Evolutionary conservation across 2,888 invertebrate species (phyloP).

Genomic region (Cecidostiba fungosa): DNA sequence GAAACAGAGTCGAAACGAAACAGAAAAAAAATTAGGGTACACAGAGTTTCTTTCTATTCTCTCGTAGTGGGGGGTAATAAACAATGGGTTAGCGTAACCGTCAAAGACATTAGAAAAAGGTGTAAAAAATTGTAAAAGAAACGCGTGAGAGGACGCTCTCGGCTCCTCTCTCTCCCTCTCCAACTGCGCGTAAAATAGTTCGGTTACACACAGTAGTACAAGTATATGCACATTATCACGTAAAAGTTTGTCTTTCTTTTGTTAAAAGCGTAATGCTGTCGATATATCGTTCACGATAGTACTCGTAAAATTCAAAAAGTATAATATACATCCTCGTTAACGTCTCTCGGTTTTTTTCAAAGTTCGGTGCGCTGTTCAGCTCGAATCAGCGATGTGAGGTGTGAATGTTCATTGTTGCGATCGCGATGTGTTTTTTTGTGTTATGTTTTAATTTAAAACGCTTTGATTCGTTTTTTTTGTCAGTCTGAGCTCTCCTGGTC

Average conservation of each 20-base stretch:
- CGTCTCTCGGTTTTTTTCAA: constrained; percentile 18
- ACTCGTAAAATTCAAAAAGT: neutral
- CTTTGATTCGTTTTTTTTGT: constrained; percentile 75
- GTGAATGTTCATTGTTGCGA: neutral
- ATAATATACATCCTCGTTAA: neutral
- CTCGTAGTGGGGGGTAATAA: neutral
- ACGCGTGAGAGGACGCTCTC: constrained; percentile 19
- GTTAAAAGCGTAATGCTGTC: constrained; percentile 7
- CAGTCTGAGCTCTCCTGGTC: constrained; percentile 79
- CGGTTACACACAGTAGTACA: neutral
- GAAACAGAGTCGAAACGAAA: neutral
- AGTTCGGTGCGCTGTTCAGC: neutral
- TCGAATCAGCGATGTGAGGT: neutral
- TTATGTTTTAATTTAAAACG: constrained; percentile 66
- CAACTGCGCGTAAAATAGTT: constrained; percentile 13
- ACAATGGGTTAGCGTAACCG: constrained; percentile 18
- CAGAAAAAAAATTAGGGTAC: neutral
- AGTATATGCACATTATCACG: constrained; percentile 1
- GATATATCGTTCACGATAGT: constrained; percentile 23
- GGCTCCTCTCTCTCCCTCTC: neutral
- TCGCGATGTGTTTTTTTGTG: constrained; percentile 64
- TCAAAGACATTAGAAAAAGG: constrained; percentile 44
- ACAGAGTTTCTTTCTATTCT: neutral
- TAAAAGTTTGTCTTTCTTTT: neutral
- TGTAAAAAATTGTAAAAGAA: constrained; percentile 52